Conservation (phyloP, 1,140 invertebrate species). For the Xylocopa sonorina region DNA sequence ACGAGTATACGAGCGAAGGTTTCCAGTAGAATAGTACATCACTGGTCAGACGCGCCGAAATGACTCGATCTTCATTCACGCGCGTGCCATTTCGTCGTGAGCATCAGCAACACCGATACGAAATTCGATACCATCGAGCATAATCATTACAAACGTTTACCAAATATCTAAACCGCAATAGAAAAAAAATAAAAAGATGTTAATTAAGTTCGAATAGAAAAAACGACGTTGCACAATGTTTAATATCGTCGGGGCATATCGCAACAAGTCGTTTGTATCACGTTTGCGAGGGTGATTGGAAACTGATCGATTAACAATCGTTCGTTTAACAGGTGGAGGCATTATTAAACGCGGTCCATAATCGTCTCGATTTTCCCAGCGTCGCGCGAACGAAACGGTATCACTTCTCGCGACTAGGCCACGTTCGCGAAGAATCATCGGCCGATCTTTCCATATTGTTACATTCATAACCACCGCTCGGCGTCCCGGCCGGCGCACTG, state of each 20-base stretch:
- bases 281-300: not conserved
- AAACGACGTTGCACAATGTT: no score
- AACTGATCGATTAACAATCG: not conserved
- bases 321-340: not conserved
- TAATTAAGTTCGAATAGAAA: not conserved
- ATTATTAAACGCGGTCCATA: slow-evolving; percentile 1
- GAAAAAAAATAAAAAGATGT: not conserved
- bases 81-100: no score
- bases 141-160: not conserved
- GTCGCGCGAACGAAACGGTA: not conserved
- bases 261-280: not conserved
- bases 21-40: not conserved
- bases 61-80: not conserved
- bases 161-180: not conserved
- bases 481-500: not conserved
- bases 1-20: not conserved
- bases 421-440: no score
- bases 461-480: not conserved
- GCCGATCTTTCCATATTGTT: slow-evolving; percentile 15
- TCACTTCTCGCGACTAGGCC: not conserved
- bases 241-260: not conserved
- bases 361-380: not conserved
- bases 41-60: slow-evolving; percentile 19
- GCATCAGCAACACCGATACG: no score
- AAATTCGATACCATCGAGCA: no score